A percentile compares a stretch with the other conserved stretches of the same genome.
Evolutionary conservation across 2,888 invertebrate genomes (phyloP).

Genomic region (Aproaerema taeniolella): DNA sequence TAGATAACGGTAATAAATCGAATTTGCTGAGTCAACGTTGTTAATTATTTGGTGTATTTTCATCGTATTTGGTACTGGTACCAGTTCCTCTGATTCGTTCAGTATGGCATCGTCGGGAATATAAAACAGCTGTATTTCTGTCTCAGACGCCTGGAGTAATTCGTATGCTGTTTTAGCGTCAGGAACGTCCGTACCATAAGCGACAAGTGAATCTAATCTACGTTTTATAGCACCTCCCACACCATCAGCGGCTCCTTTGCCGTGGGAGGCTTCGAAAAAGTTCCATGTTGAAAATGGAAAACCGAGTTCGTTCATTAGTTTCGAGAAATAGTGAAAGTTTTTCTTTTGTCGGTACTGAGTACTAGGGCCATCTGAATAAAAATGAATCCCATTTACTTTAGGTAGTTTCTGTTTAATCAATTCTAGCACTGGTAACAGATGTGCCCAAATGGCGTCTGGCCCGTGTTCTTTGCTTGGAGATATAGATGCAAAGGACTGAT

Average conservation of each 20-base stretch:
- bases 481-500: background rate
- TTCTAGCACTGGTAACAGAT: conserved; percentile 12
- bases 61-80: conserved; percentile 3
- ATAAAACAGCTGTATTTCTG: background rate
- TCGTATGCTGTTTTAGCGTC: conserved; percentile 4
- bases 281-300: conserved; percentile 11
- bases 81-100: conserved; percentile 13
- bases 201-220: conserved; percentile 8
- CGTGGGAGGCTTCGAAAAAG: conserved; percentile 16
- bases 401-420: conserved; percentile 1
- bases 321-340: conserved; percentile 13
- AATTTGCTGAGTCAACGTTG: background rate
- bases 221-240: conserved; percentile 17
- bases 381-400: conserved; percentile 8
- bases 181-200: conserved; percentile 7
- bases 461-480: conserved; percentile 6
- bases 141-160: background rate
- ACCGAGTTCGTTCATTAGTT: conserved; percentile 5
- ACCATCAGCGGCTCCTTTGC: conserved; percentile 19
- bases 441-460: conserved; percentile 19
- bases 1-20: conserved; percentile 1
- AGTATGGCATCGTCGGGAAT: conserved; percentile 23
- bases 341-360: conserved; percentile 19
- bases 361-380: conserved; percentile 17
- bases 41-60: conserved; percentile 9